These are phyloP conservation scores for Monopis laevigella DNA, from an alignment of 2,888 invertebrate species.

Conservation along the genomic window DNA sequence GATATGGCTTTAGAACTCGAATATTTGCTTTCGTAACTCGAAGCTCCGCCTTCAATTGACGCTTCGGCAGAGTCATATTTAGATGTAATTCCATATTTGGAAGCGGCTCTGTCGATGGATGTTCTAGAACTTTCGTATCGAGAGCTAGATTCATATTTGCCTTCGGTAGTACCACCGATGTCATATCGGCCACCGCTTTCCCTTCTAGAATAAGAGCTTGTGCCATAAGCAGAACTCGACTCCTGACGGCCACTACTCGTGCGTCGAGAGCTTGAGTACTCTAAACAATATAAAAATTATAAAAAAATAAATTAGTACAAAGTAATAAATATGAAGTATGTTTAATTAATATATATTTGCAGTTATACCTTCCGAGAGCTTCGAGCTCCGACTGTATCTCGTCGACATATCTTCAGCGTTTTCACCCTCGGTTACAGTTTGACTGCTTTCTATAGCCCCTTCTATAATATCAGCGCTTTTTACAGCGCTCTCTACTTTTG, in stretches of 20 bases:
- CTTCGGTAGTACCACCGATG: slow-evolving; percentile 37
- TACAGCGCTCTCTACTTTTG: slow-evolving; percentile 15
- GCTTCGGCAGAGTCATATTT: slow-evolving; percentile 20
- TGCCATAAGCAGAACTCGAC: slow-evolving; percentile 19
- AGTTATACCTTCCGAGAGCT: slow-evolving; percentile 66
- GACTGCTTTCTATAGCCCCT: slow-evolving; percentile 29
- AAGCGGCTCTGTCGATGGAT: slow-evolving; percentile 9
- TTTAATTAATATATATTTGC: neutral
- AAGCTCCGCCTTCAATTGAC: slow-evolving; percentile 30
- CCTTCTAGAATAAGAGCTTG: slow-evolving; percentile 42
- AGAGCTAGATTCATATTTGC: slow-evolving; percentile 20
- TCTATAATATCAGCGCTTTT: slow-evolving; percentile 20
- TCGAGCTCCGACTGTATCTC: slow-evolving; percentile 71
- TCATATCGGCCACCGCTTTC: slow-evolving; percentile 47
- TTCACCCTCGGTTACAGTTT: slow-evolving; percentile 51
- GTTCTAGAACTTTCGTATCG: slow-evolving; percentile 4
- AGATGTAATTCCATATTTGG: slow-evolving; percentile 30
- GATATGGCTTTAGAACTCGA: slow-evolving; percentile 36
- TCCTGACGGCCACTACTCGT: slow-evolving; percentile 32
- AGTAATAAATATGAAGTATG: neutral
- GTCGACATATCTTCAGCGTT: slow-evolving; percentile 58
- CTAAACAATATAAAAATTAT: too few relatives aligned
- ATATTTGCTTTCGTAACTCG: slow-evolving; percentile 34
- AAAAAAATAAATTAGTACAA: neutral
- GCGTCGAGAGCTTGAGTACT: slow-evolving; percentile 42